Percentiles rank a stretch among this genome's conserved stretches.
Conservation (phyloP, 2,113 vertebrate genomes). For the Aspiorhynchus laticeps region DNA sequence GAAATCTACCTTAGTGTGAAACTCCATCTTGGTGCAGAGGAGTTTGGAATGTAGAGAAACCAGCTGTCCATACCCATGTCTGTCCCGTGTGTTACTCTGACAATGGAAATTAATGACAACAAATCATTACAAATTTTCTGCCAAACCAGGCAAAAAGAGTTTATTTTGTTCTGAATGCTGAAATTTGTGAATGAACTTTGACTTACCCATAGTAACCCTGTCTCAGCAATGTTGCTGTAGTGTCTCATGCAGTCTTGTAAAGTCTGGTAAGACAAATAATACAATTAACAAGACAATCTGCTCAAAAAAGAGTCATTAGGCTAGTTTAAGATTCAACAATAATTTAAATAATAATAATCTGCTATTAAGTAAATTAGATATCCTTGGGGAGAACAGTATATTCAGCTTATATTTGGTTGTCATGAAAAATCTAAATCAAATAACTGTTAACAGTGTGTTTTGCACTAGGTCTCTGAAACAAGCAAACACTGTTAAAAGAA, state of each 20-base stretch:
- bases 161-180: background rate
- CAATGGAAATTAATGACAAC: conserved; percentile 20
- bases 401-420: too few relatives aligned
- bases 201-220: conserved; percentile 91
- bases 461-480: too few relatives aligned
- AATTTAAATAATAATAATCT: too few relatives aligned
- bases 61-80: conserved; percentile 89
- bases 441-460: too few relatives aligned
- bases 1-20: conserved; percentile 85
- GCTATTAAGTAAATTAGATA: too few relatives aligned
- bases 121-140: background rate
- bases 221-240: conserved; percentile 88
- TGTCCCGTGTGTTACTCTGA: conserved; percentile 87
- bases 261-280: conserved; percentile 73
- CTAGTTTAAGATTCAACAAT: background rate
- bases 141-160: background rate
- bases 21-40: conserved; percentile 90
- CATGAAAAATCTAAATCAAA: too few relatives aligned
- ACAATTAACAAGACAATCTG: background rate
- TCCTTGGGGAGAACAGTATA: background rate
- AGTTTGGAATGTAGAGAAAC: conserved; percentile 86
- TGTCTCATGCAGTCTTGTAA: conserved; percentile 95
- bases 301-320: background rate
- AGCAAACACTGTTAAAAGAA: too few relatives aligned
- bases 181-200: background rate